These are phyloP conservation scores for Apolygus lucorum DNA, from an alignment of 1,140 invertebrate species.

Conservation along the genomic window DNA sequence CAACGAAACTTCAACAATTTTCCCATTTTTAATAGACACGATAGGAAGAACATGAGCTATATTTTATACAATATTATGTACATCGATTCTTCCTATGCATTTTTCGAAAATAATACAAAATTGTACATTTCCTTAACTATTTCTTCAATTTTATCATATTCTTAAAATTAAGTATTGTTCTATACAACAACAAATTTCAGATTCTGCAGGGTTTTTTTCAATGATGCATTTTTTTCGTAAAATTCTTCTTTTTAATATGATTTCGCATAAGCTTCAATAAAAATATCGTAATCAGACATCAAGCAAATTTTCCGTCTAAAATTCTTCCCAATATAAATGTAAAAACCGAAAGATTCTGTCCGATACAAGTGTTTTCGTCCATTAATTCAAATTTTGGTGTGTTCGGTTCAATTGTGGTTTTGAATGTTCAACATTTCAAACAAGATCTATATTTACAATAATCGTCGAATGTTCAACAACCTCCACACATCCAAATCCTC, in stretches of 20 bases:
- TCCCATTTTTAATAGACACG: slow-evolving; percentile 20
- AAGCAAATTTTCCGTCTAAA: background rate
- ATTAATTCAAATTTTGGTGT: background rate
- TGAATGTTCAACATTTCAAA: slow-evolving; percentile 2
- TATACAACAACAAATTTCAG: slow-evolving; percentile 2
- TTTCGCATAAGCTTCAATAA: background rate
- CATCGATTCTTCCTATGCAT: background rate
- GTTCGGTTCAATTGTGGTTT: background rate
- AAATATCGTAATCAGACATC: background rate
- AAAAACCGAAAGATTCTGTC: too few species aligned
- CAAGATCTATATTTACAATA: slow-evolving; percentile 16
- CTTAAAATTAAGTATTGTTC: slow-evolving; percentile 3
- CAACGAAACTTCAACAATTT: background rate
- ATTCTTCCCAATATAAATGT: background rate
- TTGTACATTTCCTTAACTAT: slow-evolving; percentile 5
- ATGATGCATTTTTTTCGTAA: background rate
- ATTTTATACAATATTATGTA: slow-evolving; percentile 11
- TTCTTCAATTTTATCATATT: background rate
- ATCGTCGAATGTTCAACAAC: background rate
- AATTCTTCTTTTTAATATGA: background rate
- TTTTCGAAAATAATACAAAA: slow-evolving; percentile 13
- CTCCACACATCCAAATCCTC: too few species aligned
- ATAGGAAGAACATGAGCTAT: slow-evolving; percentile 27
- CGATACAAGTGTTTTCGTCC: too few species aligned
- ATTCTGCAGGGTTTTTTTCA: background rate